Conservation (phyloP, 2,797 vertebrate species). For the Rhinella marina region DNA sequence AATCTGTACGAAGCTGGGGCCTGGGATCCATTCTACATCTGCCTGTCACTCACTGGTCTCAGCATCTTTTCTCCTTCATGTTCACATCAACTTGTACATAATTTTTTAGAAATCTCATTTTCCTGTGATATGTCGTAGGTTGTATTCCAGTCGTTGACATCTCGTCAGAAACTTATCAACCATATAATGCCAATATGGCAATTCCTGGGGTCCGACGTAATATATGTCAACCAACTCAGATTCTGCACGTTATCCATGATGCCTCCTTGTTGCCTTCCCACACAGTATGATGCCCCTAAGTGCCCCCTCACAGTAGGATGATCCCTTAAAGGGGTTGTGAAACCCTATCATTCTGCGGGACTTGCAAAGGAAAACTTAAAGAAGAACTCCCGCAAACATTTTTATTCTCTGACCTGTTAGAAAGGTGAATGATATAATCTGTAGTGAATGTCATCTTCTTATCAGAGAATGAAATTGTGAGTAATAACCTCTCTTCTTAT, state of each 20-base stretch:
- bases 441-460: too few relatives aligned
- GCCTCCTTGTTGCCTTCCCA: too few relatives aligned
- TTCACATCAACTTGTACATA: conserved; percentile 20
- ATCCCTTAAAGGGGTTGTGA: not conserved
- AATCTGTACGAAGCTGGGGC: not conserved
- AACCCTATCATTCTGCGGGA: too few relatives aligned
- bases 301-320: too few relatives aligned
- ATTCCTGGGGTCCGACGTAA: not conserved
- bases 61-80: not conserved
- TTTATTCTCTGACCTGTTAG: too few relatives aligned
- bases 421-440: too few relatives aligned
- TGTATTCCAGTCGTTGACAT: not conserved
- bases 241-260: not conserved
- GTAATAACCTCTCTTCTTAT: too few relatives aligned
- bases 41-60: conserved; percentile 36
- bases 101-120: conserved; percentile 1
- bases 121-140: not conserved
- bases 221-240: not conserved
- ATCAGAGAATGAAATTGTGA: too few relatives aligned
- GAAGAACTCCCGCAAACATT: too few relatives aligned
- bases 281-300: too few relatives aligned
- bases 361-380: too few relatives aligned
- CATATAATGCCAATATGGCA: not conserved
- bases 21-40: conserved; percentile 30
- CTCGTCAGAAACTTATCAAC: not conserved